Evolutionary conservation across 1,140 invertebrate genomes (phyloP).

Genomic region (Ganaspis sp.): DNA sequence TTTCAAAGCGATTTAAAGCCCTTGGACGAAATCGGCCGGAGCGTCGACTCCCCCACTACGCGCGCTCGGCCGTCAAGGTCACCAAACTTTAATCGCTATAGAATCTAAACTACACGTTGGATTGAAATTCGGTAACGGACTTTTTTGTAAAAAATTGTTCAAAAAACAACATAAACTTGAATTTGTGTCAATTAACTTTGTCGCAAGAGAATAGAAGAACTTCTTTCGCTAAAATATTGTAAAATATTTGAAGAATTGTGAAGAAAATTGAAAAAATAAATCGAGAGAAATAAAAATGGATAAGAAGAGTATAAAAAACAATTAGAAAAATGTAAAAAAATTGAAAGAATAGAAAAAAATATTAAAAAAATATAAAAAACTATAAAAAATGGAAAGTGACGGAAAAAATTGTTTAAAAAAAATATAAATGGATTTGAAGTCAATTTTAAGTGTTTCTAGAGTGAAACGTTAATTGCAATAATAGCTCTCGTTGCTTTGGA

Average conservation of each 20-base stretch:
- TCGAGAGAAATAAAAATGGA: too few relatives aligned
- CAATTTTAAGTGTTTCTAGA: too few relatives aligned
- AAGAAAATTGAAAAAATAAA: too few relatives aligned
- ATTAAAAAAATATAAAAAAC: too few relatives aligned
- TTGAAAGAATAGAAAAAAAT: too few relatives aligned
- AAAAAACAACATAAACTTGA: neutral
- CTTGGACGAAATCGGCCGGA: neutral
- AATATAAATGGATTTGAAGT: too few relatives aligned
- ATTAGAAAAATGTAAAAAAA: too few relatives aligned
- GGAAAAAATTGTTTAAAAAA: neutral
- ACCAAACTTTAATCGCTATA: neutral
- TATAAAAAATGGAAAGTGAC: neutral
- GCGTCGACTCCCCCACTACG: neutral
- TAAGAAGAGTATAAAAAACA: too few relatives aligned
- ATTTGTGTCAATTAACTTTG: too few relatives aligned
- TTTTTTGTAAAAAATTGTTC: neutral
- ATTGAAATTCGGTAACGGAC: neutral
- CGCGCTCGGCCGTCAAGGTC: neutral
- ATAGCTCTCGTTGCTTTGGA: neutral
- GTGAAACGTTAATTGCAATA: slow-evolving; percentile 2
- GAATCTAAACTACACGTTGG: neutral
- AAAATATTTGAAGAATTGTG: too few relatives aligned
- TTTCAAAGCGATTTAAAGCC: neutral
- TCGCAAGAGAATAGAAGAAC: too few relatives aligned
- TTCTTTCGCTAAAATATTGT: too few relatives aligned